phyloP scores from a whole-genome alignment of 2,888 invertebrate species.

The Aromia moschata region DNA sequence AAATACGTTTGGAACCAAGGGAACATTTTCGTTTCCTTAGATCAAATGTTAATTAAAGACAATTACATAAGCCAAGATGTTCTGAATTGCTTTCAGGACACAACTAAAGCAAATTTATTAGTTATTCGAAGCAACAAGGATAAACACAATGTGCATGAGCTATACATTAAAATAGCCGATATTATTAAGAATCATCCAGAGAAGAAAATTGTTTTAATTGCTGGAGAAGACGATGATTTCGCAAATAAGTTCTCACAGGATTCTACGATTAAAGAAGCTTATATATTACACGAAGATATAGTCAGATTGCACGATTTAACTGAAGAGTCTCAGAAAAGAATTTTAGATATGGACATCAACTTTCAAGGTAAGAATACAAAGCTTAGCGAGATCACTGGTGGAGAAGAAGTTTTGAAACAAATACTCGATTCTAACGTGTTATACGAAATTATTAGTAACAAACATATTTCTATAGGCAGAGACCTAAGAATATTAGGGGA shows the following conservation, averaged over 20 bases:
- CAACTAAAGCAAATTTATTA: too few relatives aligned
- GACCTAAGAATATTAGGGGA: not conserved
- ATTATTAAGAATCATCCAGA: too few relatives aligned
- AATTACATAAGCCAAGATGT: too few relatives aligned
- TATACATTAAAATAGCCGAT: too few relatives aligned
- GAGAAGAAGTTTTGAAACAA: not conserved
- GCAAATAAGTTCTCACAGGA: not conserved
- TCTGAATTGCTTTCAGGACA: too few relatives aligned
- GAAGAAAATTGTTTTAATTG: not conserved
- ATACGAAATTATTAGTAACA: not conserved
- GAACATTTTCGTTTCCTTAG: too few relatives aligned
- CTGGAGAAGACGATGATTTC: not conserved
- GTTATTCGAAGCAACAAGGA: too few relatives aligned
- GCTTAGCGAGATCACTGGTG: not conserved
- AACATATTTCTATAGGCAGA: not conserved
- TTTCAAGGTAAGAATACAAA: conserved; percentile 1
- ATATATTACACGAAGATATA: too few relatives aligned
- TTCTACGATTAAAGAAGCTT: not conserved
- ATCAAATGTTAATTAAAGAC: too few relatives aligned
- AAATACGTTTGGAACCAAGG: too few relatives aligned
- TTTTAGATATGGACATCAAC: not conserved
- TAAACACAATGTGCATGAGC: too few relatives aligned
- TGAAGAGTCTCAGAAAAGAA: conserved; percentile 3
- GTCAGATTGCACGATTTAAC: not conserved
- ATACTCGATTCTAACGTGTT: not conserved